Conservation (phyloP, 2,113 vertebrate species). For the Epinephelus moara region DNA sequence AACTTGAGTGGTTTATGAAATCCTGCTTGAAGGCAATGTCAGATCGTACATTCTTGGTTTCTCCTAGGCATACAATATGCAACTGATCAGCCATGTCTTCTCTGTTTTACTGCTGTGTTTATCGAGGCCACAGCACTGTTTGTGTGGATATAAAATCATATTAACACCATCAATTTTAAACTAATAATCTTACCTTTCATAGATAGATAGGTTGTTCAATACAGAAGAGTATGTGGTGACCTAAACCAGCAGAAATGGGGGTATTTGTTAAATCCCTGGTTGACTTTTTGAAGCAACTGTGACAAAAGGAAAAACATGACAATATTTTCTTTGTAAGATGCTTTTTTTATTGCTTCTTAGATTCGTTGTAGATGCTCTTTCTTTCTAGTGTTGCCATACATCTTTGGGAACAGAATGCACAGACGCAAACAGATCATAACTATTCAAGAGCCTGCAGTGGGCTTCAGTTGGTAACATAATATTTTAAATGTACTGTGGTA, state of each 20-base stretch:
- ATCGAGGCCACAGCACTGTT: neutral
- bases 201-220: neutral
- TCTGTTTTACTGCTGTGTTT: conserved; percentile 4
- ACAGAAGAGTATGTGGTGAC: neutral
- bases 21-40: conserved; percentile 28
- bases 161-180: conserved; percentile 4
- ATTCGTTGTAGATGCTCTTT: neutral
- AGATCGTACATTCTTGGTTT: neutral
- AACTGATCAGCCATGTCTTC: neutral
- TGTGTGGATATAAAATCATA: neutral
- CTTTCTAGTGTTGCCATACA: neutral
- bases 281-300: neutral
- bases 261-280: neutral
- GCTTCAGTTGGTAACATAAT: neutral
- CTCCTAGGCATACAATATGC: conserved; percentile 3
- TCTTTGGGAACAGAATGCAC: neutral
- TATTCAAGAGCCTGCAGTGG: neutral
- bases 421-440: neutral
- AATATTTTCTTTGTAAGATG: neutral
- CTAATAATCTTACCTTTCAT: neutral
- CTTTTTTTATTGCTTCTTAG: neutral
- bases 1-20: conserved; percentile 25
- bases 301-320: neutral
- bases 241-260: neutral
- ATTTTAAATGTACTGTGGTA: neutral